Evolutionary conservation across 2,113 vertebrate species (phyloP).

Genomic region (western clawed frog (Xenopus tropicalis)): DNA sequence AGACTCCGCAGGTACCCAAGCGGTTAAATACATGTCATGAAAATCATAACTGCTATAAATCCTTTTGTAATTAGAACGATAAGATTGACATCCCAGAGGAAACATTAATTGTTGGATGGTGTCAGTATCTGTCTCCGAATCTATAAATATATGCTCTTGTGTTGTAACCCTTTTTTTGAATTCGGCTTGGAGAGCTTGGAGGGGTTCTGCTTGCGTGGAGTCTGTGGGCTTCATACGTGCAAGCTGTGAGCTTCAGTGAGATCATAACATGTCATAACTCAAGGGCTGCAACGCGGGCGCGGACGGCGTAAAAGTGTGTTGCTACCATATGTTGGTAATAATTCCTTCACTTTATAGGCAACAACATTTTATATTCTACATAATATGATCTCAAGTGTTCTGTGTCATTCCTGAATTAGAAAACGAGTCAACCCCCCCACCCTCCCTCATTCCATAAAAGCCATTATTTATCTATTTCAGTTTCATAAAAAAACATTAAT

Average conservation of each 20-base stretch:
- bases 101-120: conserved; percentile 42
- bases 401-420: background rate
- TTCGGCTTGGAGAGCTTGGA: conserved; percentile 12
- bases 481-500: too few species aligned
- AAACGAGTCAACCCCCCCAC: too few species aligned
- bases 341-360: conserved; percentile 48
- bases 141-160: conserved; percentile 35
- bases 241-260: conserved; percentile 53
- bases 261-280: conserved; percentile 52
- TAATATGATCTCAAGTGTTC: conserved; percentile 25
- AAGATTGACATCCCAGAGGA: conserved; percentile 39
- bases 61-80: conserved; percentile 44
- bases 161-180: conserved; percentile 8
- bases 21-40: conserved; percentile 24
- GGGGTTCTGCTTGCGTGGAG: conserved; percentile 11
- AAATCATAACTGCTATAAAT: conserved; percentile 43
- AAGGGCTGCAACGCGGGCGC: conserved; percentile 50
- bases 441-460: too few species aligned
- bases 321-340: conserved; percentile 38
- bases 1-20: background rate
- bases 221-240: conserved; percentile 51
- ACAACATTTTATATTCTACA: conserved; percentile 48
- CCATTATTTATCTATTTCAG: too few species aligned
- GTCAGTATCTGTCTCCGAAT: conserved; percentile 40
- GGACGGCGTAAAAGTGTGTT: conserved; percentile 51